Conservation (phyloP, 1,140 invertebrate species). For the Adoxophyes honmai region DNA sequence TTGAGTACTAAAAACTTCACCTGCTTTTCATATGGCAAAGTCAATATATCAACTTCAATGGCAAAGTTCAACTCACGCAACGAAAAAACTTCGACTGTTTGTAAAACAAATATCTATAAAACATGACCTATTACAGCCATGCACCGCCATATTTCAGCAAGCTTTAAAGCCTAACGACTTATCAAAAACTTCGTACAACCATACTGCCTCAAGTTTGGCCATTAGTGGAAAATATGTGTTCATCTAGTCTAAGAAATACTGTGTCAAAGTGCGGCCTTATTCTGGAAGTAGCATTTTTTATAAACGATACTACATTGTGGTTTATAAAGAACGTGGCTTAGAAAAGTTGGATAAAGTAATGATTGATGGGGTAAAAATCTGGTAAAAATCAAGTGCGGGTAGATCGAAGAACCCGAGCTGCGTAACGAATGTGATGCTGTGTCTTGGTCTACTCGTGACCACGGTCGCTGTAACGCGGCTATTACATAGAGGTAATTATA, state of each 20-base stretch:
- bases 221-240: constrained; percentile 64
- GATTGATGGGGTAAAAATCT: too few species aligned
- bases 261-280: constrained; percentile 38
- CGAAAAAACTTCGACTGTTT: not conserved
- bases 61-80: not conserved
- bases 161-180: constrained; percentile 39
- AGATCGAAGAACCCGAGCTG: too few species aligned
- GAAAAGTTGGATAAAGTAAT: too few species aligned
- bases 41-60: not conserved
- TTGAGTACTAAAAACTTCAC: not conserved
- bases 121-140: constrained; percentile 16
- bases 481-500: too few species aligned
- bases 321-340: too few species aligned
- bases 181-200: constrained; percentile 36
- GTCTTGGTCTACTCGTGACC: too few species aligned
- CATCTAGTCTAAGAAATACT: constrained; percentile 65
- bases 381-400: too few species aligned
- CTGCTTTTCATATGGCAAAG: not conserved
- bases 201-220: constrained; percentile 47
- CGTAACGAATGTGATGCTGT: too few species aligned
- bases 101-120: constrained; percentile 21
- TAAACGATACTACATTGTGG: too few species aligned
- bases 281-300: constrained; percentile 7
- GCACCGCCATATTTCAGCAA: constrained; percentile 21
- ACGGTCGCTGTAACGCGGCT: too few species aligned